Percentiles rank a stretch among this genome's conserved stretches.
phyloP scores from a whole-genome alignment of 2,113 vertebrate species.

The Apodemus sylvaticus region DNA sequence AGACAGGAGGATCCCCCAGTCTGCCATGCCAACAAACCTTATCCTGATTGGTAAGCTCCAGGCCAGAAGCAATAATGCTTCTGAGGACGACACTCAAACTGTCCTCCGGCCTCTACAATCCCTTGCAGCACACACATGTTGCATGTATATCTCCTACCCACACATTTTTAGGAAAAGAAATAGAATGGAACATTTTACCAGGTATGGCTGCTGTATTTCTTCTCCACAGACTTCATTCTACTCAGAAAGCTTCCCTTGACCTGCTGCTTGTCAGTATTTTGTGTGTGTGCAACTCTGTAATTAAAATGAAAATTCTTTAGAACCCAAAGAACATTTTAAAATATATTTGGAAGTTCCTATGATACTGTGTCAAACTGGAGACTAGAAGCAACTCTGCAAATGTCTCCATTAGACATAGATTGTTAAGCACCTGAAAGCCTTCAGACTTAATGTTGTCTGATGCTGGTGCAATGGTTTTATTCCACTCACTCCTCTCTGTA shows the following conservation, averaged over 20 bases:
- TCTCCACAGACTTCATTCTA: not conserved
- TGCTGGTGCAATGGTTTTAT: accelerated
- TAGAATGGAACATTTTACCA: not conserved
- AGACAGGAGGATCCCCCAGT: not conserved
- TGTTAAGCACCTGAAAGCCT: accelerated
- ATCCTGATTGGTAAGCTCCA: not conserved
- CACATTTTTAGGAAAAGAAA: not conserved
- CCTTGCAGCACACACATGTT: not conserved
- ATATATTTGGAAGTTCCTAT: not conserved
- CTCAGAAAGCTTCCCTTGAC: not conserved
- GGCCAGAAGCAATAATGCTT: not conserved
- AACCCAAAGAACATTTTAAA: not conserved
- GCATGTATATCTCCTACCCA: not conserved
- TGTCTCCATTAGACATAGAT: accelerated
- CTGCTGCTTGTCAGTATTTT: not conserved
- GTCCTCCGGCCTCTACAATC: too few species aligned
- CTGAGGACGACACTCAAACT: too few species aligned
- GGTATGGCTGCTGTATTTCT: not conserved
- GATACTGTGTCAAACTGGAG: not conserved
- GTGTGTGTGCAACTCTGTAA: not conserved
- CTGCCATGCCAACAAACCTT: too few species aligned
- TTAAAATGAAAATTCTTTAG: not conserved
- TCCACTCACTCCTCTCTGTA: accelerated
- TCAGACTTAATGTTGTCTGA: accelerated
- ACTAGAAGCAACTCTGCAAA: not conserved